Percentiles rank a stretch among this genome's conserved stretches.
Conservation (phyloP, 2,797 vertebrate species). For the Enteromius unitaeniatus region DNA sequence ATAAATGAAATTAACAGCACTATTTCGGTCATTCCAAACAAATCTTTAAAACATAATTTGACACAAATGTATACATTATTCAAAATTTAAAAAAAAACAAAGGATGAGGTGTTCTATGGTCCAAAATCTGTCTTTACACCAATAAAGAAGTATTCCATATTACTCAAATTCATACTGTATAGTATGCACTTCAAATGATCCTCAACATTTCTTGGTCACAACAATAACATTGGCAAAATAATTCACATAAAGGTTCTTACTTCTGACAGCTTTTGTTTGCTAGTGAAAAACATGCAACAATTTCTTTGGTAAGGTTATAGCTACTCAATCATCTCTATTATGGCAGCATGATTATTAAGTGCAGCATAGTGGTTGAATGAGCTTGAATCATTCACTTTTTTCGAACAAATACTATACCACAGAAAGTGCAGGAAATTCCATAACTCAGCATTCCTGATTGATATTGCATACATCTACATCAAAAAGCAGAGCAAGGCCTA, state of each 20-base stretch:
- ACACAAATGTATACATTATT: background rate
- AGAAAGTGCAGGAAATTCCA: background rate
- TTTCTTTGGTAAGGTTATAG: slow-evolving; percentile 25
- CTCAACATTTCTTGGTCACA: background rate
- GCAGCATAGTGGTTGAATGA: background rate
- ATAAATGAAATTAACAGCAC: slow-evolving; percentile 4
- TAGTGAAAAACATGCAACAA: background rate
- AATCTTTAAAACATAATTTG: slow-evolving; percentile 6
- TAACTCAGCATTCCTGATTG: slow-evolving; percentile 19
- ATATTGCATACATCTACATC: background rate
- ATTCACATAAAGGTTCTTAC: background rate
- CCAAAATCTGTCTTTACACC: background rate
- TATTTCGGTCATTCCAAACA: background rate
- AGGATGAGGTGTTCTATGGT: background rate
- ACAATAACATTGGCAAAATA: background rate
- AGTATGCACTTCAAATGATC: background rate
- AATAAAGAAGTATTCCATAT: background rate
- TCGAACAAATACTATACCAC: background rate
- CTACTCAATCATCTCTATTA: background rate
- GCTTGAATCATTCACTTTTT: background rate
- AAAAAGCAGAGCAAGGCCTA: slow-evolving; percentile 20
- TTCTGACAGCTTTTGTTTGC: background rate
- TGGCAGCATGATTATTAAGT: background rate
- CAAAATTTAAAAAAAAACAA: background rate
- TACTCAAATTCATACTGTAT: background rate